Percentiles rank a stretch among this genome's conserved stretches.
Evolutionary conservation across 2,797 vertebrate genomes (phyloP).

Genomic region (Bovichtus variegatus): DNA sequence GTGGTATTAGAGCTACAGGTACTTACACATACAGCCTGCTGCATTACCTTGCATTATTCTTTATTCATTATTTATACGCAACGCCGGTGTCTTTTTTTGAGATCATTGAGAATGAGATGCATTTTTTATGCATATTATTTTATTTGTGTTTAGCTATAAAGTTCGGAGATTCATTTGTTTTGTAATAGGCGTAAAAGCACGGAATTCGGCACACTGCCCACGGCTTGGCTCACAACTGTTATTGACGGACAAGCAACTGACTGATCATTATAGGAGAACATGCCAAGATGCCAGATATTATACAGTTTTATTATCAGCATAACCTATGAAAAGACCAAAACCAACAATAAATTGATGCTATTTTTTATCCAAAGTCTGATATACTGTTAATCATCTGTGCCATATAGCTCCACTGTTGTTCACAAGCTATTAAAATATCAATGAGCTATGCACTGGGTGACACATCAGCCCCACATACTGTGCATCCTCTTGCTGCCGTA

Average conservation of each 20-base stretch:
- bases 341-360: neutral
- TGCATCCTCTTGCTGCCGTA: neutral
- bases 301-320: neutral
- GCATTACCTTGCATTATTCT: conserved; percentile 30
- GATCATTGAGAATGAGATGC: neutral
- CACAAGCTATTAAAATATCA: neutral
- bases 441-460: neutral
- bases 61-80: conserved; percentile 6
- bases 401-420: neutral
- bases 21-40: conserved; percentile 40
- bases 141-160: neutral
- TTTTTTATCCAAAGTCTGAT: neutral
- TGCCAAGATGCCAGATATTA: neutral
- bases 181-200: neutral
- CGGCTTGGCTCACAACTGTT: neutral
- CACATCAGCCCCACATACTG: too few species aligned
- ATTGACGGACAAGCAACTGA: conserved; percentile 9
- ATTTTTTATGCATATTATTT: neutral
- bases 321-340: neutral
- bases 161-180: neutral
- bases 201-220: neutral
- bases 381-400: neutral
- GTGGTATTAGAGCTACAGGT: conserved; percentile 76
- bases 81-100: neutral
- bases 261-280: conserved; percentile 1